phyloP scores from a whole-genome alignment of 2,888 invertebrate genomes.

The Drosophila recens region DNA sequence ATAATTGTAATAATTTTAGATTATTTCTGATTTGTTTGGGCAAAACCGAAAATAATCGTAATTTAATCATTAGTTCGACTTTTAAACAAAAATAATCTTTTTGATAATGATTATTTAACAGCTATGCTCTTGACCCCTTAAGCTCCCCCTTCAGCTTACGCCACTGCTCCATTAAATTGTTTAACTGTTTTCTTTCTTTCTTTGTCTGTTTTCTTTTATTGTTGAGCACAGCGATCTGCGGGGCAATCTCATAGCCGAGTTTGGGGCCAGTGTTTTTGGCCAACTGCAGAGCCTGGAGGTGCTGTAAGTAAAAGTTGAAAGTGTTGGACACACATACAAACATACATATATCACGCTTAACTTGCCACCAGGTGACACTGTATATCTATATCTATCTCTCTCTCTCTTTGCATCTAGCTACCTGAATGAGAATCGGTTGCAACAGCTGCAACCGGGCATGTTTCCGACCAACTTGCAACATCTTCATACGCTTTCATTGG shows the following conservation, averaged over 20 bases:
- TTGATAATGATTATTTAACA: no score
- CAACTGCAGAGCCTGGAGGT: conserved; percentile 84
- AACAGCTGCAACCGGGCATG: conserved; percentile 77
- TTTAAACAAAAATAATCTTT: no score
- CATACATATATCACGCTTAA: conserved; percentile 13
- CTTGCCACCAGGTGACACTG: conserved; percentile 2
- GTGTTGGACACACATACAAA: no score
- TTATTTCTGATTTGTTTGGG: no score
- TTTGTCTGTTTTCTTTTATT: neutral
- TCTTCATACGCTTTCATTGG: conserved; percentile 85
- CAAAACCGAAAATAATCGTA: no score
- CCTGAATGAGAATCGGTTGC: conserved; percentile 85
- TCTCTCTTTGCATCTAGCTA: conserved; percentile 61
- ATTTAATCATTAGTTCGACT: no score
- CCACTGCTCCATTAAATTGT: conserved; percentile 5
- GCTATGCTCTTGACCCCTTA: no score
- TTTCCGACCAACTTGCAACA: conserved; percentile 83
- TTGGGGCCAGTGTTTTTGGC: conserved; percentile 83
- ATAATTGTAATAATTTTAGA: no score
- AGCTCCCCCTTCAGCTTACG: neutral
- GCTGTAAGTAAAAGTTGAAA: conserved; percentile 83
- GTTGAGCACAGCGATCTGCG: conserved; percentile 85
- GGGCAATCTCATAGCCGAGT: conserved; percentile 85
- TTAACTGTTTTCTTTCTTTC: neutral
- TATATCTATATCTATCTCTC: neutral